These are phyloP conservation scores for Colinus virginianus DNA, from an alignment of 2,113 vertebrate genomes.

Conservation along the genomic window DNA sequence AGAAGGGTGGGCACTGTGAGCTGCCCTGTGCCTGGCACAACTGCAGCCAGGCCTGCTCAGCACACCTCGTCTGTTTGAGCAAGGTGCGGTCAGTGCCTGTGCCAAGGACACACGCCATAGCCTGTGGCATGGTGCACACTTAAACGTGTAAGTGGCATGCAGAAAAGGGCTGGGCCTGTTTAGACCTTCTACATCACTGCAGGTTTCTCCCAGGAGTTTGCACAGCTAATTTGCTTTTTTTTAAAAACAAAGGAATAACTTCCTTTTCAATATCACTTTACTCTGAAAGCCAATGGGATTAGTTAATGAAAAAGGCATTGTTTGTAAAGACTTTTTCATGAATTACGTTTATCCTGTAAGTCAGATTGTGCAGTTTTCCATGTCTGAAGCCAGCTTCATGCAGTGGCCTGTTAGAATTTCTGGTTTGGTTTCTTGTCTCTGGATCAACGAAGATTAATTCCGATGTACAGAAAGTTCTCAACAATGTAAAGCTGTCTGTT, in stretches of 20 bases:
- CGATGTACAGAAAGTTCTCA: neutral
- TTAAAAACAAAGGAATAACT: neutral
- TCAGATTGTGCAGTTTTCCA: neutral
- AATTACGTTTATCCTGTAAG: constrained; percentile 5
- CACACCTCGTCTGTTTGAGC: neutral
- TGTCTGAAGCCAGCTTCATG: neutral
- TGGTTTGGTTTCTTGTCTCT: neutral
- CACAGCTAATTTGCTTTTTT: neutral
- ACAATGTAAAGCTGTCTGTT: neutral
- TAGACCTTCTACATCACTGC: neutral
- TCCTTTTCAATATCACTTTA: neutral
- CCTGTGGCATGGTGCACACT: fast-evolving
- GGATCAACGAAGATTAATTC: neutral
- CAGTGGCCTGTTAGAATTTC: neutral
- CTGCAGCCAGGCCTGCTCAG: neutral
- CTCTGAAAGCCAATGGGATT: neutral
- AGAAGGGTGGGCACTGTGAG: fast-evolving
- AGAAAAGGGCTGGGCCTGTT: neutral
- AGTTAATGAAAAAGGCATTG: neutral
- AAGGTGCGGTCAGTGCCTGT: neutral
- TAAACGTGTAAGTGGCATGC: neutral
- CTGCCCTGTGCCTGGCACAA: fast-evolving
- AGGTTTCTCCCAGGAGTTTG: neutral
- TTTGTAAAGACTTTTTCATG: neutral
- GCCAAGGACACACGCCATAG: neutral